Evolutionary conservation across 2,113 vertebrate species (phyloP).

Genomic region (Siniperca chuatsi): DNA sequence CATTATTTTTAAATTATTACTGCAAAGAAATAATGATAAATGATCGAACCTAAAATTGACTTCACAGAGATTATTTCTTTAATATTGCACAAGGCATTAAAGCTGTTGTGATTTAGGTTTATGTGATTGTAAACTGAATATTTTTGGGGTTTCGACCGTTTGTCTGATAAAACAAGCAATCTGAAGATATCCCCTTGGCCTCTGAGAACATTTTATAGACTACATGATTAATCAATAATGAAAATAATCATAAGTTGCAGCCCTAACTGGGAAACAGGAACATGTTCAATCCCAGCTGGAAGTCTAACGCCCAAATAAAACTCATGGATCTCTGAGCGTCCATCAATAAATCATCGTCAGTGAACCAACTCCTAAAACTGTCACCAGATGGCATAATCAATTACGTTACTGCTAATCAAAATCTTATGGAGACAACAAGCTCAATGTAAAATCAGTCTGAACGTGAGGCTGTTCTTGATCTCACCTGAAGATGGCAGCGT

Average conservation of each 20-base stretch:
- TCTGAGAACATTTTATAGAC: neutral
- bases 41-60: neutral
- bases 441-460: neutral
- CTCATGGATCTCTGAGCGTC: too few relatives aligned
- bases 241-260: neutral
- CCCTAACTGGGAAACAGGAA: neutral
- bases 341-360: neutral
- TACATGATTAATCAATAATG: neutral
- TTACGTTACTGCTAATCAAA: neutral
- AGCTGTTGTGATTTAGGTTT: too few relatives aligned
- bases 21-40: neutral
- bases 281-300: too few relatives aligned
- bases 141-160: neutral
- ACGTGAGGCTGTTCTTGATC: neutral
- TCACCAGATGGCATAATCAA: neutral
- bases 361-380: neutral
- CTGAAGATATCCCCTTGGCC: too few relatives aligned
- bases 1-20: too few relatives aligned
- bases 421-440: neutral
- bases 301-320: too few relatives aligned
- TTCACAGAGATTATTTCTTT: neutral
- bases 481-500: slow-evolving; percentile 90
- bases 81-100: neutral
- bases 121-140: neutral
- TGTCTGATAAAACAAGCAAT: too few relatives aligned